These are phyloP conservation scores for Atractosteus spatula DNA, from an alignment of 2,113 vertebrate genomes.

Conservation along the genomic window DNA sequence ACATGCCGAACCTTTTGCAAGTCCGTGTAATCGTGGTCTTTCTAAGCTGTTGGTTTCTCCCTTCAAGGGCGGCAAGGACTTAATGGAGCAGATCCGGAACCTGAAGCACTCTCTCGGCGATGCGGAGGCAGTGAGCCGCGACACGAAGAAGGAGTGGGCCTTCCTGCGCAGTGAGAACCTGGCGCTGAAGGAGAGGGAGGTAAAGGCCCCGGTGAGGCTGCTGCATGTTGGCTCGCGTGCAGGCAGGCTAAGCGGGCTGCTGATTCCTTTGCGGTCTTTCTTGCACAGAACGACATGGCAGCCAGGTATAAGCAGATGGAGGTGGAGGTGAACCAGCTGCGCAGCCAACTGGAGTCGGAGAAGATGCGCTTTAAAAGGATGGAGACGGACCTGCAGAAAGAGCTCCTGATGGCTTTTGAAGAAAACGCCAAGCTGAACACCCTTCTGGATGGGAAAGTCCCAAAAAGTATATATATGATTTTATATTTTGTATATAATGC, in stretches of 20 bases:
- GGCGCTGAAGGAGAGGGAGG: constrained; percentile 77
- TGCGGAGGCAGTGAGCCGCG: constrained; percentile 73
- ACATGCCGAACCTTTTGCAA: too few species aligned
- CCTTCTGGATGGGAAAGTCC: constrained; percentile 78
- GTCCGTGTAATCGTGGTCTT: not conserved
- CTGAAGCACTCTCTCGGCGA: constrained; percentile 80
- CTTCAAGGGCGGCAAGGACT: constrained; percentile 67
- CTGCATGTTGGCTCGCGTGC: not conserved
- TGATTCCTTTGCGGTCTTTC: constrained; percentile 4
- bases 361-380: constrained; percentile 71
- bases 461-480: constrained; percentile 69
- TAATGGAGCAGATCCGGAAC: constrained; percentile 69
- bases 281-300: constrained; percentile 63
- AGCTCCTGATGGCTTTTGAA: constrained; percentile 72
- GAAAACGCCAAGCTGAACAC: constrained; percentile 80
- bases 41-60: not conserved
- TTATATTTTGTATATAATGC: not conserved
- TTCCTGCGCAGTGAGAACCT: constrained; percentile 78
- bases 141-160: constrained; percentile 86
- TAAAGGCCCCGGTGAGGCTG: constrained; percentile 29
- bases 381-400: constrained; percentile 83
- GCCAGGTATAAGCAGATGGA: constrained; percentile 63
- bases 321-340: constrained; percentile 60
- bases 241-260: not conserved
- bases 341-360: constrained; percentile 65